Evolutionary conservation across 2,113 vertebrate species (phyloP), one percentile per base, ranked within the genome.

Genomic region (Pygoscelis antarcticus): DNA sequence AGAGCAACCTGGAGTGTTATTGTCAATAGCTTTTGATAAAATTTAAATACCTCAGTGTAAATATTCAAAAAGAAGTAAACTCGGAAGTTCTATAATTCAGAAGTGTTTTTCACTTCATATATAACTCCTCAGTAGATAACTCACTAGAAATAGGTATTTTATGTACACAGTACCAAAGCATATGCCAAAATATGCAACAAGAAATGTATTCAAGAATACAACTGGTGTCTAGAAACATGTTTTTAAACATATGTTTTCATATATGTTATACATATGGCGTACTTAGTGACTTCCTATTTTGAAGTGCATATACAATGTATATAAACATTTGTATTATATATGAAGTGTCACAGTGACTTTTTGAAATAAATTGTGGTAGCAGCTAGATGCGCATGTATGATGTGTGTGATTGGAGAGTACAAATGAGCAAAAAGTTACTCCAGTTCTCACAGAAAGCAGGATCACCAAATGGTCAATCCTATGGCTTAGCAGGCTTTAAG

Each of bases 231-330:
- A 60, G 54, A 54, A 44, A 71, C 52, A n/a, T 72, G 85, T 71
- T 95, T 79, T 87, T 83, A n/a, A 83, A 80, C 86, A 47, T 83
- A 58, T 12, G 4, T 40, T 30, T 65, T 64, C 15, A 60, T 95
- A 72, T 95, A 96, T 95, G 96, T 96, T 84, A 96, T 95, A 95
- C 94, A 94, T 95, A 96, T 92, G 92, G 44, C 70, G 65, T 54
- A 60, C 40, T 95, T 34, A 66, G 13, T 52, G 13, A 36, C 80
- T 94, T 47, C 86, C 32, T 68, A 20, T 34, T 60, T 70, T 38
- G 29, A 69, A 74, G 60, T 51, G 29, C 25, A 60, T 92, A 96
- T 87, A 94, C 82, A 36, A 36, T 81, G 96, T 92, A 92, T 94
- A 87, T 55, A 84, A 84, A 46, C 8, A 6, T 78, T 77, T 94